Base-by-base conservation (phyloP, 2,797 vertebrate genomes). In the Cynopterus sphinx region DNA sequence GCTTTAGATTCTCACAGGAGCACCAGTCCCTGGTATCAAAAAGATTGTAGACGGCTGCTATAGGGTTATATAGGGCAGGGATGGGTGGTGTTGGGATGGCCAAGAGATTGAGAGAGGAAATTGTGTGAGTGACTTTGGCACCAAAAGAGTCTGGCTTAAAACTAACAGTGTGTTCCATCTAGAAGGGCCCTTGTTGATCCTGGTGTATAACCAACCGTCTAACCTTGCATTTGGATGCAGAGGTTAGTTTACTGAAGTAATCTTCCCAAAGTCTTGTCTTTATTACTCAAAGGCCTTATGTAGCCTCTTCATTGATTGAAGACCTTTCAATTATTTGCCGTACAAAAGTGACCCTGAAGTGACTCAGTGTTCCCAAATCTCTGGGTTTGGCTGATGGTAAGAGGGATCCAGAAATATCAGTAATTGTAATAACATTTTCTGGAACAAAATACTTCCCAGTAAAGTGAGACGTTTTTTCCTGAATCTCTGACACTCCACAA, bases 361-460 rank as follows among this genome's bases (percentile, higher is more conserved):
- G 93, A 53, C 57, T 87, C 67, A 68, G 0, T 7, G 22, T 78
- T 43, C 46, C 15, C 53, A 63, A 86, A 70, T 26, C 65, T 16
- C 36, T 83, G 51, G 55, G 3, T 78, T 82, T 92, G 49, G 36
- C 82, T 86, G 43, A 12, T 41, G 49, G 11, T 75, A 31, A 87
- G 31, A 67, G n/a, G 70, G 28, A 82, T 70, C 91, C 57, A 91
- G 63, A 88, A 88, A 68, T 33, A 71, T 75, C 49, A 77, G 43
- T 55, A 41, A 79, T 57, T 63, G 5, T 19, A 39, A 75, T n/a
- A 82, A n/a, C 28, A 86, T 92, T 95, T 96, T 87, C 79, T 92
- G 63, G 67, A 89, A 75, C 28, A 86, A 65, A 91, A 43, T 19
- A 63, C 77, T 92, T 93, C 24, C 78, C 36, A 70, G 68, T 83